Evolutionary conservation across 2,113 vertebrate genomes (phyloP).

Genomic region (Hippocampus abdominalis): DNA sequence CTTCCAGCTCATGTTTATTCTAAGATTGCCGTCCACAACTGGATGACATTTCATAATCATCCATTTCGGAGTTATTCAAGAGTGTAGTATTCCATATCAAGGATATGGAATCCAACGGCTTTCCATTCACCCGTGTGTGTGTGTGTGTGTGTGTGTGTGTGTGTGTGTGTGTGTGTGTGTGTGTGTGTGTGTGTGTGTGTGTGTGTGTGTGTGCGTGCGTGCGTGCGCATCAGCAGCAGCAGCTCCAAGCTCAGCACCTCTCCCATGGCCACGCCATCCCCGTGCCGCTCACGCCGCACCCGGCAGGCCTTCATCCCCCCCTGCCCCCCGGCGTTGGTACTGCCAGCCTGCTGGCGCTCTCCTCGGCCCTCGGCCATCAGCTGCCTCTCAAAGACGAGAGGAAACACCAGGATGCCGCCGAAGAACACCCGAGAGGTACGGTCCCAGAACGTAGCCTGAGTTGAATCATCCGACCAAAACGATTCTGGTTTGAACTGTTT

Average conservation of each 20-base stretch:
- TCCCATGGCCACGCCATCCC: slow-evolving; percentile 91
- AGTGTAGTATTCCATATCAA: neutral
- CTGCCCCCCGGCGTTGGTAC: slow-evolving; percentile 77
- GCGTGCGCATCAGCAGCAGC: slow-evolving; percentile 84
- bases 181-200: neutral
- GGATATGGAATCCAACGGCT: neutral
- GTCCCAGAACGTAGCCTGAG: neutral
- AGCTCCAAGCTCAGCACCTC: slow-evolving; percentile 95
- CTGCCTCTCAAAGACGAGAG: slow-evolving; percentile 92
- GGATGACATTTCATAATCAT: too few relatives aligned
- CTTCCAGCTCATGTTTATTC: too few relatives aligned
- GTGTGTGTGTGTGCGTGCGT: neutral
- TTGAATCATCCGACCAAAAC: neutral
- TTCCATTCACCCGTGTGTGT: neutral
- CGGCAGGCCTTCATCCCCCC: slow-evolving; percentile 85
- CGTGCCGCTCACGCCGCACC: slow-evolving; percentile 87
- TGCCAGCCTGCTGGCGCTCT: slow-evolving; percentile 86
- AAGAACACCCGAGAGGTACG: slow-evolving; percentile 59
- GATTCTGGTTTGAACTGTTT: neutral
- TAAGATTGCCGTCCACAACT: too few relatives aligned
- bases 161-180: neutral
- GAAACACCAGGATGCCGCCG: slow-evolving; percentile 82
- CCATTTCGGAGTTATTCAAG: neutral
- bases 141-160: neutral
- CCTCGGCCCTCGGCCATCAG: slow-evolving; percentile 84